Evolutionary conservation across 2,797 vertebrate genomes (phyloP).

Genomic region (Sebastes alutus): DNA sequence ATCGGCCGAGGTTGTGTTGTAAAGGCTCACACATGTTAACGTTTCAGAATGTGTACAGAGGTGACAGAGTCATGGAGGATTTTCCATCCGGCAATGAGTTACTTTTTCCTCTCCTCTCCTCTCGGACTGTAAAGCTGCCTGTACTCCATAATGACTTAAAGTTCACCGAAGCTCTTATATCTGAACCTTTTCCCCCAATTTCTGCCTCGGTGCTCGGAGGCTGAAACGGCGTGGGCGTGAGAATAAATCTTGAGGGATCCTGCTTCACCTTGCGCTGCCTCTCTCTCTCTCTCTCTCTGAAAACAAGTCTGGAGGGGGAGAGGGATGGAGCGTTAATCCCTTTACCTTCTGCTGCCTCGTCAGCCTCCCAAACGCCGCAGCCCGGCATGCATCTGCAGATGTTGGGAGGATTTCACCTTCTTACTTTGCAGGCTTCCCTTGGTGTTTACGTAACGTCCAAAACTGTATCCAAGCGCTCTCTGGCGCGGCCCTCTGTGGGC

Average conservation of each 20-base stretch:
- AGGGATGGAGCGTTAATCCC: conserved; percentile 32
- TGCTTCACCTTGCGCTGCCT: conserved; percentile 17
- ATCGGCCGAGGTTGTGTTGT: conserved; percentile 3
- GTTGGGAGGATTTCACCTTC: conserved; percentile 41
- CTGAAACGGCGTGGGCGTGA: background rate
- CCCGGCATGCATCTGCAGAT: conserved; percentile 31
- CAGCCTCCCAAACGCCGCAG: background rate
- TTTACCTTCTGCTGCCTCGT: conserved; percentile 50
- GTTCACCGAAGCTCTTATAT: conserved; percentile 14
- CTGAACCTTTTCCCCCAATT: background rate
- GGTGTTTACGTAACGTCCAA: conserved; percentile 46
- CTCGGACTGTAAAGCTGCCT: conserved; percentile 2
- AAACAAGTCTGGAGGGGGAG: conserved; percentile 14
- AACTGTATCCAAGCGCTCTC: conserved; percentile 21
- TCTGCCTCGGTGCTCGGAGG: background rate
- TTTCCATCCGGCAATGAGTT: conserved; percentile 32
- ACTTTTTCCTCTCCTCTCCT: conserved; percentile 2
- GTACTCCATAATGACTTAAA: conserved; percentile 3
- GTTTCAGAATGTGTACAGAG: background rate
- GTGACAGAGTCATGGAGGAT: conserved; percentile 23
- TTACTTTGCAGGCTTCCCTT: conserved; percentile 48
- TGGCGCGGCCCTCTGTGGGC: background rate
- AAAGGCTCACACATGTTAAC: conserved; percentile 31
- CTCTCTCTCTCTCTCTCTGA: background rate
- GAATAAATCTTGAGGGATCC: conserved; percentile 32